Conservation (phyloP, 2,888 invertebrate genomes). For the Lycophotia porphyrea region DNA sequence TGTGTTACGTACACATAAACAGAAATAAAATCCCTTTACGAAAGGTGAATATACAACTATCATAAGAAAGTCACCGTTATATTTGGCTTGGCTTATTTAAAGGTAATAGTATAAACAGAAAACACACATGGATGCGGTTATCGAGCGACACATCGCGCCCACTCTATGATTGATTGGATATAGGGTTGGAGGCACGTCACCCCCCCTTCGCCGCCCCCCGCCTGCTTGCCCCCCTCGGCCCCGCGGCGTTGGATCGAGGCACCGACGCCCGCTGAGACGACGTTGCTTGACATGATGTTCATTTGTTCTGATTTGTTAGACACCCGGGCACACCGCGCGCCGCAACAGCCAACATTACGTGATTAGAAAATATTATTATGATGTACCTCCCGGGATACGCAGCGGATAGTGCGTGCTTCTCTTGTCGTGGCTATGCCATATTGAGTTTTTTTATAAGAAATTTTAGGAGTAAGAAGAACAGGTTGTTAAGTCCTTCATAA, state of each 20-base stretch:
- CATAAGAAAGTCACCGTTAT: constrained; percentile 8
- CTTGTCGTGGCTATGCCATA: constrained; percentile 9
- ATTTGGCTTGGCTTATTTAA: constrained; percentile 53
- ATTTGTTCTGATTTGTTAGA: constrained; percentile 86
- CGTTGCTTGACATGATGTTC: constrained; percentile 81
- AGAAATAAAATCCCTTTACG: constrained; percentile 8
- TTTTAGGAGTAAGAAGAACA: not conserved
- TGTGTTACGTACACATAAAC: not conserved
- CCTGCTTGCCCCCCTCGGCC: constrained; percentile 29
- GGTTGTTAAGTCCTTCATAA: not conserved
- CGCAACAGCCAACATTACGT: constrained; percentile 74
- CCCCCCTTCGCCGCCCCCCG: constrained; percentile 42
- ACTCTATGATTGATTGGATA: constrained; percentile 81
- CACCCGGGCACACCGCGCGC: constrained; percentile 71
- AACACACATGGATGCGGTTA: constrained; percentile 68
- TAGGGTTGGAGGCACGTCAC: constrained; percentile 64
- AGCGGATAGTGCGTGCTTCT: constrained; percentile 35
- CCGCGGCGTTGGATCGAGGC: constrained; percentile 61
- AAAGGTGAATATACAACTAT: not conserved
- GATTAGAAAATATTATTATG: constrained; percentile 77
- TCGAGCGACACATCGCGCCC: constrained; percentile 72
- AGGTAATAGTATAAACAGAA: constrained; percentile 65
- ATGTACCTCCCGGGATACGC: constrained; percentile 60
- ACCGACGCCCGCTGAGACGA: constrained; percentile 78
- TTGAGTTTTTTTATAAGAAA: not conserved